Conservation (phyloP, 2,113 vertebrate species). For the Trichechus manatus region DNA sequence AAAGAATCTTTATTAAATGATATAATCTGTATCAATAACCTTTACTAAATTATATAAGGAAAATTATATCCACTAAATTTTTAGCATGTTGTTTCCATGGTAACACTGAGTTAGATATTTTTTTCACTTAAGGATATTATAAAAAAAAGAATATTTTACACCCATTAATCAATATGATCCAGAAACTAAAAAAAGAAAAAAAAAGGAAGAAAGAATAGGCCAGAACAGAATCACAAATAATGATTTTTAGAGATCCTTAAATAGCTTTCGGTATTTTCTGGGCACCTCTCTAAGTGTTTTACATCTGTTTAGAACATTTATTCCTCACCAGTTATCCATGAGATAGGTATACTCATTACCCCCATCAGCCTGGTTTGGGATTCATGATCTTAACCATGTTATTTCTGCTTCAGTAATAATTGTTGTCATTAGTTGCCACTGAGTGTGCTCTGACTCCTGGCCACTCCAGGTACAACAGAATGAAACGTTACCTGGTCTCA, state of each 20-base stretch:
- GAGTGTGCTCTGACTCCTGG: no score
- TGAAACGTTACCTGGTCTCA: no score
- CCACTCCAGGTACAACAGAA: no score
- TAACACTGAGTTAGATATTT: background rate
- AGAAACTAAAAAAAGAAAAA: background rate
- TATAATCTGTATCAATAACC: background rate
- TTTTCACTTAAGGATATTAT: background rate
- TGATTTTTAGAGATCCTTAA: background rate
- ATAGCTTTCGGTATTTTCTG: background rate
- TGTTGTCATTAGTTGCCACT: no score
- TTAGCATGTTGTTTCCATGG: background rate
- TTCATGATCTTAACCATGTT: background rate
- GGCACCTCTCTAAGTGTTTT: background rate
- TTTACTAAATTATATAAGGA: conserved; percentile 34
- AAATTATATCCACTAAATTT: background rate
- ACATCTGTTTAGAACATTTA: background rate
- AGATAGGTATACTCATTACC: background rate
- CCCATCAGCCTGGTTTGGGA: background rate
- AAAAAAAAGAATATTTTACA: background rate
- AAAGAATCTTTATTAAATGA: background rate
- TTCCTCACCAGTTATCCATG: background rate
- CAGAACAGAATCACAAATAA: background rate
- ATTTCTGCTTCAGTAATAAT: background rate
- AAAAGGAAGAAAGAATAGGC: background rate
- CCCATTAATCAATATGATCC: background rate